These are phyloP conservation scores for Cephalopholis sonnerati DNA, from an alignment of 2,113 vertebrate species.

Conservation along the genomic window DNA sequence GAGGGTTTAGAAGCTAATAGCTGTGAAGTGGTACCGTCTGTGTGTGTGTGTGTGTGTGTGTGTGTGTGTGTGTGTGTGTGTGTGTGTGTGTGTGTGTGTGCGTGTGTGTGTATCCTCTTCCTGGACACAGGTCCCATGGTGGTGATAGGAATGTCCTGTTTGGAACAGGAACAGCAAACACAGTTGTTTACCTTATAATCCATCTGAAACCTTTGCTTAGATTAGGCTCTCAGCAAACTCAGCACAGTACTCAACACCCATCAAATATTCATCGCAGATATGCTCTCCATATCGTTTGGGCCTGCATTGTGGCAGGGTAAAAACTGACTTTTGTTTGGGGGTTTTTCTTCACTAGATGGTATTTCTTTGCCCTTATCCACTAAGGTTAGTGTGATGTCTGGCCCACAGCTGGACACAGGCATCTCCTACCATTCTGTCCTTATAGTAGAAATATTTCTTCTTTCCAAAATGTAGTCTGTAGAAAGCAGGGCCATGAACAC, in stretches of 20 bases:
- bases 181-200: slow-evolving; percentile 61
- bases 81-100: slow-evolving; percentile 16
- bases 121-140: slow-evolving; percentile 52
- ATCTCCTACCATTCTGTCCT: neutral
- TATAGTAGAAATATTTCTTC: too few relatives aligned
- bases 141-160: slow-evolving; percentile 73
- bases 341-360: neutral
- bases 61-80: slow-evolving; percentile 3
- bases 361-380: neutral
- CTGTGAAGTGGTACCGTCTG: neutral
- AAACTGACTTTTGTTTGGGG: neutral
- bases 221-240: slow-evolving; percentile 48
- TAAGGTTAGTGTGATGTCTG: neutral
- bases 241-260: neutral
- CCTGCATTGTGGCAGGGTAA: neutral
- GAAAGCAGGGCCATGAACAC: too few relatives aligned
- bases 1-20: slow-evolving; percentile 40
- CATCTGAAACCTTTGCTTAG: slow-evolving; percentile 38
- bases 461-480: neutral
- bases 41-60: neutral
- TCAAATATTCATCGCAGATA: slow-evolving; percentile 11
- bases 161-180: slow-evolving; percentile 70
- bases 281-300: slow-evolving; percentile 16
- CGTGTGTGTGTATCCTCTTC: slow-evolving; percentile 43
- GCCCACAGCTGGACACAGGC: neutral